phyloP scores from a whole-genome alignment of 2,797 vertebrate species.

The Vireo griseus region DNA sequence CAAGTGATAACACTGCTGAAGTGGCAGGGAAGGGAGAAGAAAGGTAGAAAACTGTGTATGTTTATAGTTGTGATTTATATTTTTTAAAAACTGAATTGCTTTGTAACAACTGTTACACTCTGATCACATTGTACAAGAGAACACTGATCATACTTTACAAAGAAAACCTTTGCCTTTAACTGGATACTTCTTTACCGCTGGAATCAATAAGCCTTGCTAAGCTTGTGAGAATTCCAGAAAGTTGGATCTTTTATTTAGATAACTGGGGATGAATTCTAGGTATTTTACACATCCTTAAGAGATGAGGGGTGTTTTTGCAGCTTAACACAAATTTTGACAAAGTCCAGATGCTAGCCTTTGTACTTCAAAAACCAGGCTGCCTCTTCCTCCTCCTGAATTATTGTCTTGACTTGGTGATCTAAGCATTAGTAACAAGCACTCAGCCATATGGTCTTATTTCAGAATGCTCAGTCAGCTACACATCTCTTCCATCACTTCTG shows the following conservation, averaged over 20 bases:
- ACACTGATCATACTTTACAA: neutral
- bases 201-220: neutral
- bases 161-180: neutral
- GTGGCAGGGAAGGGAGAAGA: neutral
- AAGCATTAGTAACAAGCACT: neutral
- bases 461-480: neutral
- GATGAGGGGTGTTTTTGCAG: neutral
- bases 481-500: neutral
- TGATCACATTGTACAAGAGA: neutral
- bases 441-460: neutral
- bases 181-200: neutral
- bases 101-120: neutral
- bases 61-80: neutral
- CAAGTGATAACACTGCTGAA: neutral
- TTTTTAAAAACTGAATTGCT: neutral
- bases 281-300: neutral
- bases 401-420: neutral
- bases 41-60: neutral
- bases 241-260: neutral
- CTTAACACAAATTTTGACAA: neutral
- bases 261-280: neutral
- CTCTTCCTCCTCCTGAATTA: neutral
- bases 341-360: neutral
- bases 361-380: neutral
- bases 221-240: neutral